Evolutionary conservation across 2,113 vertebrate species (phyloP).

Genomic region (Cololabis saira): DNA sequence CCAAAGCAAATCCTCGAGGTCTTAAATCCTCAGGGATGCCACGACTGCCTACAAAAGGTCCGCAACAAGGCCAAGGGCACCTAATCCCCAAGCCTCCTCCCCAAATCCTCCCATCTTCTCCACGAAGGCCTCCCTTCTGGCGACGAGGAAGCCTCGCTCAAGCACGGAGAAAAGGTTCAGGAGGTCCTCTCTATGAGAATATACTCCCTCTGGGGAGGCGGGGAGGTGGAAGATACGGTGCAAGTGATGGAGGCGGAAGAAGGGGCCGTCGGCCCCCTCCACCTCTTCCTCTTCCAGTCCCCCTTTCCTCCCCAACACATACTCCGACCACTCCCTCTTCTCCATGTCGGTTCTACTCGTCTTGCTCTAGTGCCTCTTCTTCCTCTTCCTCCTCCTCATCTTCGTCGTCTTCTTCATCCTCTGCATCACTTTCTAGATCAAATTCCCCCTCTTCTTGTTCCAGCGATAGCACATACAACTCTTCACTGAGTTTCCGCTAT

Average conservation of each 20-base stretch:
- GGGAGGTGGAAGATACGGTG: conserved; percentile 82
- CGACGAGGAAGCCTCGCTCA: conserved; percentile 77
- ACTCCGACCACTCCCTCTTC: conserved; percentile 80
- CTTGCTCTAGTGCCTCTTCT: conserved; percentile 80
- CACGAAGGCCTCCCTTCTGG: conserved; percentile 78
- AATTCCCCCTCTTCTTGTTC: conserved; percentile 78
- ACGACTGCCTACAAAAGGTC: conserved; percentile 69
- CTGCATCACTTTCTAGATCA: conserved; percentile 77
- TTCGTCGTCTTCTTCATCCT: conserved; percentile 78
- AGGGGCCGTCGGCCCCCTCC: conserved; percentile 75
- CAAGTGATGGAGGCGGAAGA: conserved; percentile 68
- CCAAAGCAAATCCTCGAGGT: conserved; percentile 72
- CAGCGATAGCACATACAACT: conserved; percentile 78
- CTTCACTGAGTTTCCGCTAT: conserved; percentile 81
- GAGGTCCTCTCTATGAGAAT: conserved; percentile 81
- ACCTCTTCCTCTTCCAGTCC: conserved; percentile 79
- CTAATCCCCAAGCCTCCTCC: conserved; percentile 74
- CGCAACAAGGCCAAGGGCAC: conserved; percentile 60
- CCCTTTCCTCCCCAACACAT: conserved; percentile 78
- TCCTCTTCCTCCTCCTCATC: conserved; percentile 78
- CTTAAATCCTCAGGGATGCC: conserved; percentile 75
- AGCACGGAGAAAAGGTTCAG: conserved; percentile 76
- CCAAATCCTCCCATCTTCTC: conserved; percentile 69
- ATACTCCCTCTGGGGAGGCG: conserved; percentile 81
- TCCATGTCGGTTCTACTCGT: conserved; percentile 77